Evolutionary conservation across 2,888 invertebrate genomes (phyloP).

Genomic region (Tholera decimalis): DNA sequence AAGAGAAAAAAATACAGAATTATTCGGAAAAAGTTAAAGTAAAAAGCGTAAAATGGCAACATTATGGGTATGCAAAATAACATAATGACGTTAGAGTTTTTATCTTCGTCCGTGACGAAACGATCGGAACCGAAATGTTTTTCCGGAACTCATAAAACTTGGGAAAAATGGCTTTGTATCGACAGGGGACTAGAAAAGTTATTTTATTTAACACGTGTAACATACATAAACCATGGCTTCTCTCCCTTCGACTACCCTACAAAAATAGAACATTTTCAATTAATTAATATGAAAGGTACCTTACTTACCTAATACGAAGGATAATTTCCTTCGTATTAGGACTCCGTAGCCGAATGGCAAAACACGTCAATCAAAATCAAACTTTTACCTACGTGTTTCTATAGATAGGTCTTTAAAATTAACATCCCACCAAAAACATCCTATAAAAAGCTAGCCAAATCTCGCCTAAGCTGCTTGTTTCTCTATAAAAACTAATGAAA

Average conservation of each 20-base stretch:
- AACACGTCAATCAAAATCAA: no score
- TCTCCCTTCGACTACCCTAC: neutral
- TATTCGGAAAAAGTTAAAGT: constrained; percentile 19
- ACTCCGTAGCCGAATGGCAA: no score
- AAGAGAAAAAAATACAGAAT: neutral
- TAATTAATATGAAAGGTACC: neutral
- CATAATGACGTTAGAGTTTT: constrained; percentile 31
- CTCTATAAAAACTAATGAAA: no score
- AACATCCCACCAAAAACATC: no score
- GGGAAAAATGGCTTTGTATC: constrained; percentile 18
- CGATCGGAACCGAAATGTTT: constrained; percentile 15
- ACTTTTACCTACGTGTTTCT: no score
- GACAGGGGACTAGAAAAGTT: constrained; percentile 15
- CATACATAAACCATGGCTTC: neutral
- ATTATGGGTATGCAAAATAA: constrained; percentile 30
- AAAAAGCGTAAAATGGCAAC: constrained; percentile 22
- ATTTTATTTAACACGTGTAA: constrained; percentile 8
- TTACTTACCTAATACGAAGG: no score
- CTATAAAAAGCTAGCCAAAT: no score
- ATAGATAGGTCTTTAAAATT: no score
- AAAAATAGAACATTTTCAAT: neutral
- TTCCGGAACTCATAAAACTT: constrained; percentile 33
- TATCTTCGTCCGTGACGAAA: constrained; percentile 35
- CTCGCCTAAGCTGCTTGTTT: no score
- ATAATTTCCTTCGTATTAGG: no score